phyloP scores from a whole-genome alignment of 2,888 invertebrate genomes.

The Ctenicera cuprea region DNA sequence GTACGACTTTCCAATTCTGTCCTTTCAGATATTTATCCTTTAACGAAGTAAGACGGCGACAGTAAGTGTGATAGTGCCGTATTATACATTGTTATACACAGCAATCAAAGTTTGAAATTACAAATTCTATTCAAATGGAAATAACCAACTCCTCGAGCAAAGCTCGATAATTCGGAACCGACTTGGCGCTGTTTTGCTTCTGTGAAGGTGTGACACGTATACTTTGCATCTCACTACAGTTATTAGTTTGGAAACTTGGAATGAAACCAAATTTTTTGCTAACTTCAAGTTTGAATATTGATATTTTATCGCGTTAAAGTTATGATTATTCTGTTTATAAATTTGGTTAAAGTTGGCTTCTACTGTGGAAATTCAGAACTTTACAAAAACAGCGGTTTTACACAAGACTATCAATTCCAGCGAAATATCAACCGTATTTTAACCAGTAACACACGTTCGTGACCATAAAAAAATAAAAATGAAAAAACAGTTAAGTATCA shows the following conservation, averaged over 20 bases:
- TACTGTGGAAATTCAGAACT: constrained; percentile 2
- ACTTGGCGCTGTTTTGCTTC: constrained; percentile 42
- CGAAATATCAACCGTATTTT: constrained; percentile 25
- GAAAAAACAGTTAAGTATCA: constrained; percentile 35
- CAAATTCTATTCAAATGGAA: constrained; percentile 68
- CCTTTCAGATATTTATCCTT: constrained; percentile 21
- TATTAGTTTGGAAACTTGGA: constrained; percentile 38
- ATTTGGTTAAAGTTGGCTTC: background rate
- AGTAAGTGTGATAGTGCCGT: constrained; percentile 54
- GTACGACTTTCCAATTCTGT: constrained; percentile 34
- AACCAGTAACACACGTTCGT: constrained; percentile 1
- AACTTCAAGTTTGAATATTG: constrained; percentile 31
- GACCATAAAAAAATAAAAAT: constrained; percentile 6
- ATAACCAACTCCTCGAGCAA: constrained; percentile 61
- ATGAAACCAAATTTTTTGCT: constrained; percentile 38
- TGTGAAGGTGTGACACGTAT: constrained; percentile 43
- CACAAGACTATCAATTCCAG: background rate
- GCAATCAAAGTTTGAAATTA: constrained; percentile 67
- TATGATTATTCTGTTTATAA: constrained; percentile 24
- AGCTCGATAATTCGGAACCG: constrained; percentile 59
- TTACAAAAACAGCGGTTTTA: background rate
- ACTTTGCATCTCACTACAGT: constrained; percentile 36
- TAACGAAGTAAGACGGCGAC: constrained; percentile 42
- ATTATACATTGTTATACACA: constrained; percentile 61
- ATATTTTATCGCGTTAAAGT: constrained; percentile 23